phyloP scores from a whole-genome alignment of 1,140 invertebrate species.

The Cotesia typhae region DNA sequence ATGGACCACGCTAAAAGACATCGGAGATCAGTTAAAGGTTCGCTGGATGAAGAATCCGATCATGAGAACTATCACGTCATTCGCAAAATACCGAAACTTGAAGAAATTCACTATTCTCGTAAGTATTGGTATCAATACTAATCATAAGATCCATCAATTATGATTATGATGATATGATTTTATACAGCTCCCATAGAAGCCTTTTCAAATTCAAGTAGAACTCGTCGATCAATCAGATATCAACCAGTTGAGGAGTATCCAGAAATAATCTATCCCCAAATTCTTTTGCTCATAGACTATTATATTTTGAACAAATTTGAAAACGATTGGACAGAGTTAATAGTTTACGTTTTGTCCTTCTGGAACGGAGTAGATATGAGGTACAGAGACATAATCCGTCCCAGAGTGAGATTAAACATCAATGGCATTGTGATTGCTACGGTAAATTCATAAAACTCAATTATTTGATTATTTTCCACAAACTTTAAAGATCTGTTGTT shows the following conservation, averaged over 20 bases:
- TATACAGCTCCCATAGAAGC: slow-evolving; percentile 30
- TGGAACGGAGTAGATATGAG: slow-evolving; percentile 41
- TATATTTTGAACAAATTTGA: background rate
- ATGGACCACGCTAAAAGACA: slow-evolving; percentile 7
- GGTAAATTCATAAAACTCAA: background rate
- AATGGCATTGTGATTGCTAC: slow-evolving; percentile 29
- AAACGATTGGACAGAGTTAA: background rate
- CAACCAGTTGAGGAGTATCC: no score
- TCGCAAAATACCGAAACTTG: slow-evolving; percentile 14
- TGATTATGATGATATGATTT: background rate
- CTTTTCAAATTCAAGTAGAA: no score
- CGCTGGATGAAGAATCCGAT: background rate
- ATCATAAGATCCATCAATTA: background rate
- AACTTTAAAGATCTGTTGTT: no score
- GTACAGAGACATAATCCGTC: slow-evolving; percentile 30
- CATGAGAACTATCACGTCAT: slow-evolving; percentile 18
- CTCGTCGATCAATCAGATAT: no score
- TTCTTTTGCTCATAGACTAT: slow-evolving; percentile 5
- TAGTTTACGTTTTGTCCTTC: slow-evolving; percentile 32
- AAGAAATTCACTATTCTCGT: background rate
- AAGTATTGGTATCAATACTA: background rate
- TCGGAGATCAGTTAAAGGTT: slow-evolving; percentile 7
- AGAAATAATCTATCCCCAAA: slow-evolving; percentile 18
- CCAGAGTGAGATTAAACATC: slow-evolving; percentile 37
- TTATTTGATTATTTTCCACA: no score